Base-by-base conservation (phyloP, 2,888 invertebrate genomes). In the Drosophila borealis region DNA sequence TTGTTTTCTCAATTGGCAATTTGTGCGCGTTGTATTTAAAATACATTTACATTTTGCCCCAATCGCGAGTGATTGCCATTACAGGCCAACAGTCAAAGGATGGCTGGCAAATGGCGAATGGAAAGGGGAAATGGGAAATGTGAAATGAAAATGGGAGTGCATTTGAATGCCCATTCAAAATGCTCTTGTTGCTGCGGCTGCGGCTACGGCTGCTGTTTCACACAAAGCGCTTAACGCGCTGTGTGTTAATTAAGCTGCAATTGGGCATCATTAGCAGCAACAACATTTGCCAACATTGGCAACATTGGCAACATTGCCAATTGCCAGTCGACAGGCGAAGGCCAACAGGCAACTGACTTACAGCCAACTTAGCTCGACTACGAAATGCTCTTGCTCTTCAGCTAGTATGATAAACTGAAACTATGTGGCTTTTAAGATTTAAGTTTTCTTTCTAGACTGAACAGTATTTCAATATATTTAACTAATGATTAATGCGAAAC, bases 221-320 rank as follows among this genome's bases (percentile, higher is more conserved):
- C 76, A 83, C 80, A 88, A 80, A 67, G 88, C 88, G 78, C 83
- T 88, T 88, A 82, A 81, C 80, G 64, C 74, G 70, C 69, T 83
- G 71, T 81, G 89, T 79, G 89, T 89, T 86, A 86, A 86, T 86
- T 86, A 86, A 86, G 81, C 88, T 72, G 74, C 88, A 81, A 78
- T 87, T 84, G 83, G 76, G 67, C 80, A 69, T 73, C 86, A 87
- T 81, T 88, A 89, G 70, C 81, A 81, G 70, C 86, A 88, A 65
- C 86, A 85, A 81, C 88, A 88, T 74, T 74, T 45, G 62, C 17
- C 66, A 70, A 53, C 74, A 74, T 66, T 61, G 81, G 64, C 66
- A 70, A 53, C 74, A 74, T 66, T 61, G 81, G 64, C 71, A 70
- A 56, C 62, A 67, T 51, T 29, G 42, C 56, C 59, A 71, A 60